Base-by-base conservation (phyloP, 1,140 invertebrate species). In the Eubasilissa regina region DNA sequence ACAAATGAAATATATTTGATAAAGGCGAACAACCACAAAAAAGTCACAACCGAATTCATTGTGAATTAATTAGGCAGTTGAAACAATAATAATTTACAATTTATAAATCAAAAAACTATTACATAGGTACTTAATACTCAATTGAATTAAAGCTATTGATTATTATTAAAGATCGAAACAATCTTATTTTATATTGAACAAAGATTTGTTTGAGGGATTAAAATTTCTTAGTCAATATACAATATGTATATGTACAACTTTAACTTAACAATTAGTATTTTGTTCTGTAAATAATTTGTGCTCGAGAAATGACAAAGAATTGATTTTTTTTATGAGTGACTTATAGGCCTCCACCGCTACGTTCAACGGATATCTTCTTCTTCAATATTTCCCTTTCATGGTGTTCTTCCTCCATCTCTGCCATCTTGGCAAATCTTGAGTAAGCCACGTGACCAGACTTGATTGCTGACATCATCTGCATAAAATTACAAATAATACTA, bases 401-500 rank as follows among this genome's bases (percentile, higher is more conserved):
- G 80, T 95, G 92, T 62, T 94, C 93, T 85, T 97, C 95, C 84
- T 97, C 95, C 90, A 97, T 91, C 86, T 98, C 95, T 0, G 96
- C 96, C 92, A 97, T 97, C 83, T 93, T 91, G 0, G 97, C 97
- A 85, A 99, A 97, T 78, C 97, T 90, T 21, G 96, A 98, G 86
- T 97, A 96, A 6, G 94, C 93, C 55, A 99, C 94, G 83, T 95
- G 94, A 21, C 97, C 97, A 9, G 95, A 96, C 86, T 98, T 98
- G 80, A 99, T 95, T n/a, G 96, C 96, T 6, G 96, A 97, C 97
- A 98, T 98, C 94, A 98, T 96, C 97, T 98, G 87, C 44, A 12
- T 35, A 43, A 74, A 43, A 74, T 25, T 35, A 35, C 25, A 35
- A 55, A 43, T 6, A 13, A 55, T 35, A 9, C 11, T 51, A 8